Evolutionary conservation across 2,797 vertebrate genomes (phyloP), one percentile per base, ranked within the genome.

Genomic region (Manis javanica): DNA sequence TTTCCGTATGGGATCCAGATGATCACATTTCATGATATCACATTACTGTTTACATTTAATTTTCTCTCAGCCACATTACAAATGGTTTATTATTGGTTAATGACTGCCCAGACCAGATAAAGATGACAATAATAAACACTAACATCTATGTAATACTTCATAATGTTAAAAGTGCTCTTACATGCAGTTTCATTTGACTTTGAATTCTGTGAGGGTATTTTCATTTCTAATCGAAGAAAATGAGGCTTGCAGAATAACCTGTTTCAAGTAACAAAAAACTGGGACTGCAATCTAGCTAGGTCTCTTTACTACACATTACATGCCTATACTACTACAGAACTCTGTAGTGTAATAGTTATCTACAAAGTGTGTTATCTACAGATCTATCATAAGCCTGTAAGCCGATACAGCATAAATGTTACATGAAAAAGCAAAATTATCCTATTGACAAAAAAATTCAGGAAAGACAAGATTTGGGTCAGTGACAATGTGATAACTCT

Each of bases 331-430:
- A 88, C 31, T 37, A 57, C 24, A 91, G n/a, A 94, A 57, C 21
- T 7, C 19, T 81, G 12, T 16, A 53, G 8, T 69, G 46, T 11
- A 46, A 46, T 46, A 46, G 46, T 46, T 46, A 46, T 46, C 46
- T 46, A 46, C 46, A 46, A 46, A 46, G 46, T 37, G 12, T 18
- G 31, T 69, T 19, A 14, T 82, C 37, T 93, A 77, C 10, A 63
- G 51, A 64, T 31, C 34, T 91, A 88, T 57, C 37, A 19, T 24
- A 88, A 42, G 21, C 9, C 57, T 64, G 0, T 18, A 64, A 63
- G 14, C 91, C 59, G 46, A 87, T n/a, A 79, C 10, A 92, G 53
- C 29, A 77, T 51, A 91, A 93, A 59, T 37, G n/a, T 89, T 63
- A 71, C 26, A 42, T 42, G 4, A 83, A 88, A 92, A 92, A 51